phyloP scores from a whole-genome alignment of 1,140 invertebrate genomes.

The Planococcus citri region DNA sequence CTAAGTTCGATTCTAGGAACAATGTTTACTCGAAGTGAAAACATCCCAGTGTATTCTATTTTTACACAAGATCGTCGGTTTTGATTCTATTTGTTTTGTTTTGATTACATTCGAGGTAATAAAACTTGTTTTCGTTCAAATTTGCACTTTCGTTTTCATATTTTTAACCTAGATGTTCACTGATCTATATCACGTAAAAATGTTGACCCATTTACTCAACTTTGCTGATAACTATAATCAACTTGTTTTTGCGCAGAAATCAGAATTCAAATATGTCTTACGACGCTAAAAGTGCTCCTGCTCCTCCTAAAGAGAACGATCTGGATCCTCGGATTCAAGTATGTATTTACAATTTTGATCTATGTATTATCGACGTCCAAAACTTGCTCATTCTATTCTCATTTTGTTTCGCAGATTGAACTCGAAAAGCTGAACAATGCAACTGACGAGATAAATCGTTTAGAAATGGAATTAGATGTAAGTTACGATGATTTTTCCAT shows the following conservation, averaged over 20 bases:
- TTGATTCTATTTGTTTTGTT: too few species aligned
- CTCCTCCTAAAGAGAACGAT: slow-evolving; percentile 24
- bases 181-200: too few species aligned
- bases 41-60: too few species aligned
- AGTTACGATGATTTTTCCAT: slow-evolving; percentile 39
- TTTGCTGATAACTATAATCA: too few species aligned
- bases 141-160: too few species aligned
- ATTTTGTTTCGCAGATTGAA: slow-evolving; percentile 59
- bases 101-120: too few species aligned
- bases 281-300: neutral
- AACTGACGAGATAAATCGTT: slow-evolving; percentile 88
- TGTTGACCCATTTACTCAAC: too few species aligned
- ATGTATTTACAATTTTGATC: neutral
- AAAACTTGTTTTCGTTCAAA: too few species aligned
- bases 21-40: too few species aligned
- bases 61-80: too few species aligned
- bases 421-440: slow-evolving; percentile 87
- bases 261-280: neutral
- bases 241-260: neutral
- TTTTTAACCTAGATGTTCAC: too few species aligned
- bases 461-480: slow-evolving; percentile 88
- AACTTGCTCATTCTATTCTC: neutral
- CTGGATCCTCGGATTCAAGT: slow-evolving; percentile 29
- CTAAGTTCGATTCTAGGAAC: too few species aligned
- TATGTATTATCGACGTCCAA: neutral